Percentiles rank a stretch among this genome's conserved stretches.
phyloP scores from a whole-genome alignment of 2,888 invertebrate genomes.

The Steinernema carpocapsae region DNA sequence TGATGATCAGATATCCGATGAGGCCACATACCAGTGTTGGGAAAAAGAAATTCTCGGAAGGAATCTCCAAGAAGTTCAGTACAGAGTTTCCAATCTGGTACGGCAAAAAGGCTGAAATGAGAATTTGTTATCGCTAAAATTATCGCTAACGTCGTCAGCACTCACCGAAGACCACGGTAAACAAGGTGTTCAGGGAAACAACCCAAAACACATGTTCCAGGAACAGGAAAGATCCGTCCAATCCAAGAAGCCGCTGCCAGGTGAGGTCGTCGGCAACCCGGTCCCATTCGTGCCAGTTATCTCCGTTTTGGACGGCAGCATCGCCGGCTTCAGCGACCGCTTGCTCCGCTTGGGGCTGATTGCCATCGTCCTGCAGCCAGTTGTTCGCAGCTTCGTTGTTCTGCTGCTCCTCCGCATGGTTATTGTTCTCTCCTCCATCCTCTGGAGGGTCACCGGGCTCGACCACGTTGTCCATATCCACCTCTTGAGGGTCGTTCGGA shows the following conservation, averaged over 20 bases:
- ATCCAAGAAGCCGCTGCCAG: conserved; percentile 89
- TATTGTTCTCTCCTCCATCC: conserved; percentile 9
- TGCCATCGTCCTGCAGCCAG: conserved; percentile 19
- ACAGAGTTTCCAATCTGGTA: conserved; percentile 90
- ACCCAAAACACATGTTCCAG: conserved; percentile 99
- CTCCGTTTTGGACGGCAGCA: conserved; percentile 50
- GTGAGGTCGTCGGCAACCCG: conserved; percentile 91
- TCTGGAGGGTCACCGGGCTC: conserved; percentile 22
- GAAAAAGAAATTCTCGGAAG: conserved; percentile 74
- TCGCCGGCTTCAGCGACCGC: conserved; percentile 38
- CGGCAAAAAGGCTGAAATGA: conserved; percentile 82
- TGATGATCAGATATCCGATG: conserved; percentile 88
- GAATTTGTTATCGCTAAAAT: neutral
- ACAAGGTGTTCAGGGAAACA: conserved; percentile 91
- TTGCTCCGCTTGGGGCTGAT: conserved; percentile 16
- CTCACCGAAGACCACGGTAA: conserved; percentile 87
- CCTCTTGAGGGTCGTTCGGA: conserved; percentile 31
- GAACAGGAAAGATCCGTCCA: conserved; percentile 95
- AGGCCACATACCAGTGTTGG: conserved; percentile 73
- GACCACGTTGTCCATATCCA: conserved; percentile 12
- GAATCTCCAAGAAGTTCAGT: conserved; percentile 77
- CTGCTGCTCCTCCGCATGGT: conserved; percentile 30
- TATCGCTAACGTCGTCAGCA: conserved; percentile 36
- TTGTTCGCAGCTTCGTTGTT: conserved; percentile 31
- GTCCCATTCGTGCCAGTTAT: conserved; percentile 91